Percentiles rank a stretch among this genome's conserved stretches.
phyloP scores from a whole-genome alignment of 2,797 vertebrate species.

The Sarcophilus harrisii region DNA sequence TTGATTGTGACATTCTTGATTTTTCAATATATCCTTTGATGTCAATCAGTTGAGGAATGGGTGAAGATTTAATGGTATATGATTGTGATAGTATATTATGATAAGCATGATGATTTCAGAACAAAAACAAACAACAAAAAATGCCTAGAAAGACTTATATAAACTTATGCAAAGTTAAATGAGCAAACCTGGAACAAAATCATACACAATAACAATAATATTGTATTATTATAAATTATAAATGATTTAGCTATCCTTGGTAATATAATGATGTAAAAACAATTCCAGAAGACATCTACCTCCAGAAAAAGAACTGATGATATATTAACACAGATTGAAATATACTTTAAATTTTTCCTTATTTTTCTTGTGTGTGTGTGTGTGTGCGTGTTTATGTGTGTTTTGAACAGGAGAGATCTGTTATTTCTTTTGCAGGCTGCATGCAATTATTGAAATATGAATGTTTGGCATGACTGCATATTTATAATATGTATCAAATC shows the following conservation, averaged over 20 bases:
- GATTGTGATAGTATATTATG: background rate
- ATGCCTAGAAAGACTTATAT: background rate
- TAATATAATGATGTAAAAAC: background rate
- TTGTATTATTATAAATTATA: background rate
- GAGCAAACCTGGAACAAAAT: background rate
- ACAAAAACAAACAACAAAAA: background rate
- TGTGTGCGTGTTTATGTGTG: background rate
- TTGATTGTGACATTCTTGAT: background rate
- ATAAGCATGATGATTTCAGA: background rate
- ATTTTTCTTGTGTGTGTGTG: background rate
- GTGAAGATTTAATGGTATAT: background rate
- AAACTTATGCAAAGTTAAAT: background rate
- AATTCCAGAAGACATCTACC: background rate
- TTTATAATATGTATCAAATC: background rate
- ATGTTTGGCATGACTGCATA: background rate
- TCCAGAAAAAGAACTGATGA: background rate
- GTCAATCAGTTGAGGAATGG: background rate
- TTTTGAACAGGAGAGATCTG: background rate
- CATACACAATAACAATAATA: background rate
- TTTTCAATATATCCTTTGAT: background rate
- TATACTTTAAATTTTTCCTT: background rate
- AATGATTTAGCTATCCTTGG: background rate
- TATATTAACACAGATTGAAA: background rate
- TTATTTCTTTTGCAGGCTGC: background rate
- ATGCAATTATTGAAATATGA: background rate